Evolutionary conservation across 2,888 invertebrate species (phyloP), one percentile per base, ranked within the genome.

Genomic region (Macaria notata): DNA sequence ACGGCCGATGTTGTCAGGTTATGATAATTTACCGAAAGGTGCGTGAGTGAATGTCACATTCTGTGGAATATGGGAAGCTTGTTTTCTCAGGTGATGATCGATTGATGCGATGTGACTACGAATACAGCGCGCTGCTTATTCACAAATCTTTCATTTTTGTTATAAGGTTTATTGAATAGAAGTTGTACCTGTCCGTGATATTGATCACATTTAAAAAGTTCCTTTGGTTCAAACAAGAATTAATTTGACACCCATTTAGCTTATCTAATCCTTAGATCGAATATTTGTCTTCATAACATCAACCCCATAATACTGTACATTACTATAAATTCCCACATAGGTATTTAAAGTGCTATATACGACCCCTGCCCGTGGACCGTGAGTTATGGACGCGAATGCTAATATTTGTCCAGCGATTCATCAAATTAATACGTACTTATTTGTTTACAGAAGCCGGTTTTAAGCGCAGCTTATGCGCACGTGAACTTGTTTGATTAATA

Each of bases 371-470:
- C 65, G 54, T 69, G 70, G 70, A 78, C 79, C 85, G 83, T 83
- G 78, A 79, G 70, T 67, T 70, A 78, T 73, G 73, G 69, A 67
- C 72, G 64, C 59, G 67, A 58, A 56, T 54, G 64, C 76, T 73
- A 85, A 85, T 81, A 81, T 86, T 86, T 76, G 76, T 80, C 58
- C 58, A 70, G 66, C 83, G 80, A 85, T 85, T 79, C 78, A 78
- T 78, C 70, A 80, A 80, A 86, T 86, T 84, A 86, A 87, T 86
- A 83, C 84, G 81, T 66, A n/a, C n/a, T n/a, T n/a, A 60, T 70
- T 71, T 72, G 66, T 64, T 62, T 61, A 61, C 54, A 58, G 56
- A 59, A 63, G 64, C 59, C 51, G 49, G 53, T 59, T 58, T 63
- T 55, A 57, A 59, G 8, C 52, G 52, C 39, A 49, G 56, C 46